Base-by-base conservation (phyloP, 1,140 invertebrate genomes). In the Acromyrmex charruanus region DNA sequence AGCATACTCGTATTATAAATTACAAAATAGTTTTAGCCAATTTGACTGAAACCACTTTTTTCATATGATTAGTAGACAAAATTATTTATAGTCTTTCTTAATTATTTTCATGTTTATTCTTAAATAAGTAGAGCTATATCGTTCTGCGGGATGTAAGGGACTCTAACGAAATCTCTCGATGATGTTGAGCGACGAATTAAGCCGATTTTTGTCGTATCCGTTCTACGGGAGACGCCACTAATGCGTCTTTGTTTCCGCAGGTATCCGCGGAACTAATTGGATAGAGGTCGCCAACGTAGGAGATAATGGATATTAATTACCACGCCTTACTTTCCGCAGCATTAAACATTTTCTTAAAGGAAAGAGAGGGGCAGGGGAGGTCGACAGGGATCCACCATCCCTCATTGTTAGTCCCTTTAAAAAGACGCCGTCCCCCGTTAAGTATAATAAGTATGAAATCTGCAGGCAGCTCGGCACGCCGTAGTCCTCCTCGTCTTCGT, bases 271-370 rank as follows among this genome's bases (percentile, higher is more conserved):
- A 92, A 75, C 92, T 94, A 94, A 94, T 94, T 94, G 93, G 92
- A 92, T 89, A 91, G 90, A 92, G 93, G 94, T 94, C 94, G 93
- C 92, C 90, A 91, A 87, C 92, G 91, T 90, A 90, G 90, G 61
- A 91, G 91, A 95, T 95, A 95, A 95, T 95, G 94, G 95, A 95
- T 95, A 95, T 95, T 95, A 95, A 95, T 95, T 95, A 94, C 94
- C 91, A 88, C 92, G 93, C 91, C 93, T 93, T 94, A 94, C 93
- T 95, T 95, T 95, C 94, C 94, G 91, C 93, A 87, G 94, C 94
- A 95, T 95, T 95, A 95, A 95, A 94, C 95, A 95, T 95, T 94
- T 94, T 94, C 94, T 94, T 91, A 82, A 91, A 90, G 89, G 77
- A 84, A 77, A 84, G 51, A 6, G 55, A 10, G 69, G 12, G 25